Percentiles rank a stretch among this genome's conserved stretches.
phyloP scores from a whole-genome alignment of 2,888 invertebrate species.

The Lobophora halterata region DNA sequence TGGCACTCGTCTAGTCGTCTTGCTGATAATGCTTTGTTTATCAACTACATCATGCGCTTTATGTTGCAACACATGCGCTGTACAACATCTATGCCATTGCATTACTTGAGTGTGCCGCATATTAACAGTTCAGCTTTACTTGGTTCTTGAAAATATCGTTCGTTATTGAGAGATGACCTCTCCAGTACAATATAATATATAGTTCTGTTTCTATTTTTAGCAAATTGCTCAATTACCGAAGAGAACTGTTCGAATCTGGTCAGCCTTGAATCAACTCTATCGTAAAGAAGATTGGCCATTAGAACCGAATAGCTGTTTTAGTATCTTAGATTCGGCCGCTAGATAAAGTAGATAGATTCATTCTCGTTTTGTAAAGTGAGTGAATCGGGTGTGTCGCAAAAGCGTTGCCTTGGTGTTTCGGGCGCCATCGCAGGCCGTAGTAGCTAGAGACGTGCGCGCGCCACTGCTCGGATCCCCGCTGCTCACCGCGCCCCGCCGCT shows the following conservation, averaged over 20 bases:
- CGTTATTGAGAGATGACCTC: constrained; percentile 7
- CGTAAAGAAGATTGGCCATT: constrained; percentile 47
- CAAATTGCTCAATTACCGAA: constrained; percentile 40
- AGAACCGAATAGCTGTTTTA: constrained; percentile 46
- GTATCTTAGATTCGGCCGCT: constrained; percentile 30
- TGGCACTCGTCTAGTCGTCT: constrained; percentile 53
- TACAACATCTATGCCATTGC: constrained; percentile 10
- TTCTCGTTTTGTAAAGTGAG: constrained; percentile 56
- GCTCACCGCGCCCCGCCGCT: constrained; percentile 54
- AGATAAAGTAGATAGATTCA: constrained; percentile 58
- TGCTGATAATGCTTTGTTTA: constrained; percentile 41
- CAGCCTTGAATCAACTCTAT: constrained; percentile 68
- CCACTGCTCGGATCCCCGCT: constrained; percentile 62
- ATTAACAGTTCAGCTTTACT: too few relatives aligned
- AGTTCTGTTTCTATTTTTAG: constrained; percentile 38
- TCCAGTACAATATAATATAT: constrained; percentile 7
- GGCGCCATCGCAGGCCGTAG: constrained; percentile 74
- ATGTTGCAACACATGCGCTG: constrained; percentile 19
- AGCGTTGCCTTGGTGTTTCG: constrained; percentile 72
- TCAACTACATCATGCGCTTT: constrained; percentile 31
- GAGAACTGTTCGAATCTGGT: constrained; percentile 46
- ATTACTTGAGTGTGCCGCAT: too few relatives aligned
- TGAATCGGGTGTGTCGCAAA: constrained; percentile 68
- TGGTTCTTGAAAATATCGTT: too few relatives aligned
- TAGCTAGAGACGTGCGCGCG: constrained; percentile 75